Percentiles rank a stretch among this genome's conserved stretches.
Evolutionary conservation across 2,797 vertebrate species (phyloP).

Genomic region (Scarus forsteni): DNA sequence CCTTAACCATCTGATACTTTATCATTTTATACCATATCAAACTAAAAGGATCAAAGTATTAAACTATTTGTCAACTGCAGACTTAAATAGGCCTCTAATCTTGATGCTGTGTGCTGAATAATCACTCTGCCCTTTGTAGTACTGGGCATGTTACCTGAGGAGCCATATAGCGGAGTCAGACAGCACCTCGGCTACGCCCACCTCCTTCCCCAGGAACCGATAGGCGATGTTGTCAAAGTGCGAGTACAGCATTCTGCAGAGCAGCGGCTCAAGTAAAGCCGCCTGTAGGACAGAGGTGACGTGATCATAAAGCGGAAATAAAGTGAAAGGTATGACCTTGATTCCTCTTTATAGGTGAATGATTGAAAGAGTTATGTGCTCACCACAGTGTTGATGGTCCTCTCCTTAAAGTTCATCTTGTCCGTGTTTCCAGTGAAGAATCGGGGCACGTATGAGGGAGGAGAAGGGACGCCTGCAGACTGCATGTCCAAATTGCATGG

Average conservation of each 20-base stretch:
- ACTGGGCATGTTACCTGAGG: constrained; percentile 50
- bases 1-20: too few relatives aligned
- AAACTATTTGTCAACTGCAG: too few relatives aligned
- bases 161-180: constrained; percentile 72
- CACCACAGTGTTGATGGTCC: constrained; percentile 84
- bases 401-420: constrained; percentile 86
- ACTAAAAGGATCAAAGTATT: too few relatives aligned
- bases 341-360: neutral
- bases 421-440: constrained; percentile 75
- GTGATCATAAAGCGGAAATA: neutral
- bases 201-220: constrained; percentile 72
- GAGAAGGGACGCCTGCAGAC: constrained; percentile 77
- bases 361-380: constrained; percentile 9
- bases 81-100: too few relatives aligned
- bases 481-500: constrained; percentile 77
- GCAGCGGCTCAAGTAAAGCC: constrained; percentile 62
- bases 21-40: too few relatives aligned
- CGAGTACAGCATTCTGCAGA: constrained; percentile 66
- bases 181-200: constrained; percentile 65
- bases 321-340: neutral
- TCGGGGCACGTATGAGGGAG: constrained; percentile 85
- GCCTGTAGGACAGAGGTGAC: constrained; percentile 54
- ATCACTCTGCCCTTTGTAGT: neutral
- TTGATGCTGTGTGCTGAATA: neutral
- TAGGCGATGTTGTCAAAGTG: constrained; percentile 65